Percentiles rank a stretch among this genome's conserved stretches.
phyloP scores from a whole-genome alignment of 2,113 vertebrate genomes.

The Zapus hudsonius region DNA sequence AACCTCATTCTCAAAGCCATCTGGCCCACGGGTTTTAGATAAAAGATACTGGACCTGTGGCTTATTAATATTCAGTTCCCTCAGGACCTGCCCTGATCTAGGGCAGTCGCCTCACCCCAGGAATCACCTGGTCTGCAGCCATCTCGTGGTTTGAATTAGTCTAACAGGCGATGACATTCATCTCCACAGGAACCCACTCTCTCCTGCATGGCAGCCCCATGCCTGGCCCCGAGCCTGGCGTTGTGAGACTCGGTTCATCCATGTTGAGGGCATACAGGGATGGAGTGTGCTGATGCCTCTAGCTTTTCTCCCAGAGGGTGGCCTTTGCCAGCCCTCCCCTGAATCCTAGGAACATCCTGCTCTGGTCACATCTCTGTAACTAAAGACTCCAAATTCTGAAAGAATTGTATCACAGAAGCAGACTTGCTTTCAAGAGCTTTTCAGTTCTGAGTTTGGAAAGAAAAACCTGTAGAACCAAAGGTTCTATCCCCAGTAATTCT shows the following conservation, averaged over 20 bases:
- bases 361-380: background rate
- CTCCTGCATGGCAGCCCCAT: background rate
- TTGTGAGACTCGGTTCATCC: background rate
- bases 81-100: background rate
- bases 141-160: background rate
- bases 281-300: background rate
- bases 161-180: slow-evolving; percentile 38
- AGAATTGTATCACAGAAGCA: background rate
- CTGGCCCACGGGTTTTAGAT: background rate
- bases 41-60: slow-evolving; percentile 1
- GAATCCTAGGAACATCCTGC: background rate
- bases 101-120: background rate
- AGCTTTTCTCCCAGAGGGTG: background rate
- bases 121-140: background rate
- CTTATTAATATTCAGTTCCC: background rate
- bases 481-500: background rate
- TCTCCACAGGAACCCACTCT: background rate
- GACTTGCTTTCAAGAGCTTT: slow-evolving; percentile 4
- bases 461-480: background rate
- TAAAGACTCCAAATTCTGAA: background rate
- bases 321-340: background rate
- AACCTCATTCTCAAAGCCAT: slow-evolving; percentile 4
- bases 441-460: background rate
- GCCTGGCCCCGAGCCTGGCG: background rate
- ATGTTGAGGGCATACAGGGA: background rate